A percentile compares a stretch with the other conserved stretches of the same genome.
phyloP scores from a whole-genome alignment of 2,113 vertebrate species.

The Lanius collurio region DNA sequence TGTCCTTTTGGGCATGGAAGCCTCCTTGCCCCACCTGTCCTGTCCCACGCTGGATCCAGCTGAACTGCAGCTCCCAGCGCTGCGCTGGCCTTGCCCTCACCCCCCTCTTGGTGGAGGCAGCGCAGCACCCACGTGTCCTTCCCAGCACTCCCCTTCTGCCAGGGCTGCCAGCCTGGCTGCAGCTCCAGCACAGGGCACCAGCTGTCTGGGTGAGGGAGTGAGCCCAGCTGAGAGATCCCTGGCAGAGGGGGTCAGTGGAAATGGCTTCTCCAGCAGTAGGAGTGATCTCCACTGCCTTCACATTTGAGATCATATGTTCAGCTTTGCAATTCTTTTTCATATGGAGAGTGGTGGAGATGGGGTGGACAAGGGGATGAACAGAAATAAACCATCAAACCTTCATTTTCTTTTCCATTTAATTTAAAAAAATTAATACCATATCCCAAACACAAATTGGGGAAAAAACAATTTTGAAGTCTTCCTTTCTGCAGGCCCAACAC shows the following conservation, averaged over 20 bases:
- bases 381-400: not conserved
- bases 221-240: not conserved
- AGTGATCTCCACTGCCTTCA: not conserved
- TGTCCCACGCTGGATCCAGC: not conserved
- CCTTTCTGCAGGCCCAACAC: not conserved
- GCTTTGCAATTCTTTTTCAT: not conserved
- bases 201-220: accelerated
- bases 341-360: not conserved
- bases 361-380: not conserved
- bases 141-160: not conserved
- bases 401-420: not conserved
- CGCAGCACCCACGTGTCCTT: accelerated
- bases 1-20: not conserved
- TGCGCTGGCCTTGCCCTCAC: not conserved
- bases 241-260: not conserved
- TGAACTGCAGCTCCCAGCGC: not conserved
- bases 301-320: not conserved
- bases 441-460: not conserved
- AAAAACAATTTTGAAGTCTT: not conserved
- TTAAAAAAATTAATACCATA: not conserved
- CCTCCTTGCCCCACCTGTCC: not conserved
- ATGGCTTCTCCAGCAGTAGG: not conserved
- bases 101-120: not conserved
- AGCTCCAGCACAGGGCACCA: not conserved
- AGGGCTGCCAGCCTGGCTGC: accelerated